phyloP scores from a whole-genome alignment of 1,140 invertebrate species.

The Zaprionus capensis region DNA sequence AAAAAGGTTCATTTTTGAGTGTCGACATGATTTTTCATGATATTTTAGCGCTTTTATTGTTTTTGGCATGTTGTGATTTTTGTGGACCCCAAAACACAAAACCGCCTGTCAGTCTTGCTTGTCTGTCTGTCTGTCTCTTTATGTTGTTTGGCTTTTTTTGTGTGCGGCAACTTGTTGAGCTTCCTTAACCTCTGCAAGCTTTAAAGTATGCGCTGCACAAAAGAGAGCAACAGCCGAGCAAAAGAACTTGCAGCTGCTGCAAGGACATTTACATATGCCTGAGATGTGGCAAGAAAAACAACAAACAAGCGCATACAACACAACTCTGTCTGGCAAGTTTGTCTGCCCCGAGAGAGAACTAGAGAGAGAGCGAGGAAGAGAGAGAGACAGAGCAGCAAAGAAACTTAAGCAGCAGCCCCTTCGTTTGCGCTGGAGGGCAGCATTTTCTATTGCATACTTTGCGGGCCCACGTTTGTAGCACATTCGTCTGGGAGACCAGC shows the following conservation, averaged over 20 bases:
- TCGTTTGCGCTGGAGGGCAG: conserved; percentile 27
- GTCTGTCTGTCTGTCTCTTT: conserved; percentile 13
- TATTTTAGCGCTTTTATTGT: conserved; percentile 81
- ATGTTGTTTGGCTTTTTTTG: conserved; percentile 18
- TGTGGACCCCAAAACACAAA: conserved; percentile 25
- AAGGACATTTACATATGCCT: conserved; percentile 48
- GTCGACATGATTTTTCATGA: conserved; percentile 75
- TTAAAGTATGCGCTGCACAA: conserved; percentile 64
- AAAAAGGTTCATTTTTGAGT: conserved; percentile 74
- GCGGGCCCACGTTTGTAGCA: conserved; percentile 69
- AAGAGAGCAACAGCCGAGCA: conserved; percentile 20
- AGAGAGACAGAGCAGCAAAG: neutral
- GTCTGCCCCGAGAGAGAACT: conserved; percentile 8
- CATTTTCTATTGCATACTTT: conserved; percentile 52
- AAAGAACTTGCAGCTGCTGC: conserved; percentile 19
- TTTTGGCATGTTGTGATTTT: conserved; percentile 49
- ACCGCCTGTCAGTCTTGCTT: conserved; percentile 22
- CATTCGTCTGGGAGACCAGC: conserved; percentile 69
- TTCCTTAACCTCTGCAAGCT: conserved; percentile 32
- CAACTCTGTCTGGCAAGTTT: conserved; percentile 33
- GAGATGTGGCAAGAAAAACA: conserved; percentile 29
- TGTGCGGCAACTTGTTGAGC: conserved; percentile 60
- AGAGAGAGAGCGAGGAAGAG: neutral
- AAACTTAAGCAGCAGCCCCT: conserved; percentile 35
- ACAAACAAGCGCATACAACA: conserved; percentile 9